A percentile compares a stretch with the other conserved stretches of the same genome.
These are phyloP conservation scores for Burhinus oedicnemus DNA, from an alignment of 2,113 vertebrate species.

Conservation along the genomic window DNA sequence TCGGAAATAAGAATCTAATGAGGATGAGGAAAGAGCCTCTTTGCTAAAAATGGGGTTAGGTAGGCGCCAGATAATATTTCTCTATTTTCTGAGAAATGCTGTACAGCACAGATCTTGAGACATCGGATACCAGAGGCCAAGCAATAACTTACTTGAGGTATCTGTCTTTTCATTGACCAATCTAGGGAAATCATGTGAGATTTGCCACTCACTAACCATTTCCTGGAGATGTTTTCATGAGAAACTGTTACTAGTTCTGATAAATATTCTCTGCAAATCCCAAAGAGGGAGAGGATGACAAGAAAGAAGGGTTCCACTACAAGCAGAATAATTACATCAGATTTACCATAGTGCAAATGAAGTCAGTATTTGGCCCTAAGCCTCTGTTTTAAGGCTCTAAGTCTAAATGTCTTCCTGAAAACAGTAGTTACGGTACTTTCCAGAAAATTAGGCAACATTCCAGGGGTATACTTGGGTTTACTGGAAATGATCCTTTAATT, in stretches of 20 bases:
- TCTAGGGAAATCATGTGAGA: neutral
- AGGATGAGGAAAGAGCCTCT: neutral
- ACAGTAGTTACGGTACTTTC: slow-evolving; percentile 28
- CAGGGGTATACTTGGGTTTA: slow-evolving; percentile 29
- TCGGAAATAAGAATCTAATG: neutral
- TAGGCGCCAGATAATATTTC: neutral
- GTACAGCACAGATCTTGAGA: neutral
- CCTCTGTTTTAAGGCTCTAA: neutral
- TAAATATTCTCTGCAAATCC: neutral
- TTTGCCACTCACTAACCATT: neutral
- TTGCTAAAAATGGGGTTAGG: neutral
- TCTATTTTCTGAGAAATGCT: neutral
- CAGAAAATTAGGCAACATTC: slow-evolving; percentile 55
- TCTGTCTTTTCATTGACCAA: neutral
- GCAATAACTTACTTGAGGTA: neutral
- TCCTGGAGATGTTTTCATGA: neutral
- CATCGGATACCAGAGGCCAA: neutral
- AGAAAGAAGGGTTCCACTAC: neutral
- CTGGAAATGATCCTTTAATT: slow-evolving; percentile 60
- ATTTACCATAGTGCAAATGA: neutral
- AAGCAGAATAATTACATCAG: neutral
- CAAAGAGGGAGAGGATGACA: neutral
- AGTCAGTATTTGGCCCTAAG: neutral
- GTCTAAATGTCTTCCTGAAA: slow-evolving; percentile 29
- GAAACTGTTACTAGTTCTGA: neutral